phyloP scores from a whole-genome alignment of 2,888 invertebrate genomes.

The Cheilosia scutellata region DNA sequence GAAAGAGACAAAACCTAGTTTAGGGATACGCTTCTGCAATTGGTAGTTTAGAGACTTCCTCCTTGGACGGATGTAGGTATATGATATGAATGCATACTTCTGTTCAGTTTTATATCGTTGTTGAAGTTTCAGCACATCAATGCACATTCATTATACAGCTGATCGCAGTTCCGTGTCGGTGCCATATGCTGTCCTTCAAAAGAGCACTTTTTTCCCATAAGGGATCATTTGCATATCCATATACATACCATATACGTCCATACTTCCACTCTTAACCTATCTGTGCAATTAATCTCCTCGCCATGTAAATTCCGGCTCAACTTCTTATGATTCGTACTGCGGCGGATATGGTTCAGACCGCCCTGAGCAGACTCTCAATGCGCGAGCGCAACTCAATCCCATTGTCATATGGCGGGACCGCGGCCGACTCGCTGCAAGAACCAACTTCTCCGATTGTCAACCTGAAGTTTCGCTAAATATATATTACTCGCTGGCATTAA shows the following conservation, averaged over 20 bases:
- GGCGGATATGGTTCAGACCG: constrained; percentile 44
- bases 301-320: constrained; percentile 48
- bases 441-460: constrained; percentile 70
- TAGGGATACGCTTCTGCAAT: too few species aligned
- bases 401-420: constrained; percentile 52
- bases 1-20: too few species aligned
- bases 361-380: constrained; percentile 72
- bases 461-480: constrained; percentile 68
- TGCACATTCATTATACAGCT: background rate
- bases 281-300: constrained; percentile 68
- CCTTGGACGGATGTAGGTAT: too few species aligned
- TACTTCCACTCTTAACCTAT: constrained; percentile 53
- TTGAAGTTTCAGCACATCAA: too few species aligned
- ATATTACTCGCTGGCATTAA: constrained; percentile 74
- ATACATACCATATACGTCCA: background rate
- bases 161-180: background rate
- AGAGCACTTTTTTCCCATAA: constrained; percentile 14
- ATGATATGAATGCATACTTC: too few species aligned
- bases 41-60: too few species aligned
- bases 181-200: constrained; percentile 42
- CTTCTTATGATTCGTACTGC: constrained; percentile 58
- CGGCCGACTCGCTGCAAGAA: background rate
- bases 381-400: constrained; percentile 49
- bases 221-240: constrained; percentile 52
- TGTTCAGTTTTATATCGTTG: too few species aligned